Evolutionary conservation across 2,797 vertebrate species (phyloP).

Genomic region (Eupleurogrammus muticus): DNA sequence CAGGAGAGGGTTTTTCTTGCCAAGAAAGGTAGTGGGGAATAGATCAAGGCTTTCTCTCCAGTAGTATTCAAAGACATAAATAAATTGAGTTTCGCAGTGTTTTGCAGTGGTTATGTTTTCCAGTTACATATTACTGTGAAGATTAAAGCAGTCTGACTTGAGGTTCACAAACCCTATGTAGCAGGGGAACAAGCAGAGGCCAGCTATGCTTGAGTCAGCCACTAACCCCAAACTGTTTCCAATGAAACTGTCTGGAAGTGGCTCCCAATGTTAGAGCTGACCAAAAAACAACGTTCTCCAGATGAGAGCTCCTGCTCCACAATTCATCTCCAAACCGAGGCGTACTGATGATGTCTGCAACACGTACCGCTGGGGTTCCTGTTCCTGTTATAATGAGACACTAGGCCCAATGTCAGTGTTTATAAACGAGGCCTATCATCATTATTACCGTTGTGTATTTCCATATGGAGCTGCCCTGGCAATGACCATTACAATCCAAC

Average conservation of each 20-base stretch:
- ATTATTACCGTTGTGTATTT: conserved; percentile 62
- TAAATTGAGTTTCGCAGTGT: conserved; percentile 13
- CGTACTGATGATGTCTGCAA: conserved; percentile 51
- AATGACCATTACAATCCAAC: conserved; percentile 63
- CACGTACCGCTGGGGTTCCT: conserved; percentile 41
- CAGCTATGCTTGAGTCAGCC: conserved; percentile 39
- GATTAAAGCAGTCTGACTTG: conserved; percentile 48
- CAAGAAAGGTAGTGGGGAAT: not conserved
- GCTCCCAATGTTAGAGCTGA: conserved; percentile 40
- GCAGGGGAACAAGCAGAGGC: conserved; percentile 29
- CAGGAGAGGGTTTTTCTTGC: conserved; percentile 1
- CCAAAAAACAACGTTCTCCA: conserved; percentile 28
- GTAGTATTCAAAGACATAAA: conserved; percentile 20
- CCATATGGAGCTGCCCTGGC: conserved; percentile 60
- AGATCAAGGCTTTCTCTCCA: conserved; percentile 2
- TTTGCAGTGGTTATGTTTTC: conserved; percentile 36
- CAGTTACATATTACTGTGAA: conserved; percentile 45
- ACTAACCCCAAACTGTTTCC: conserved; percentile 54
- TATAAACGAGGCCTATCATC: conserved; percentile 64
- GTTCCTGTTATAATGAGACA: conserved; percentile 48
- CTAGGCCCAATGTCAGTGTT: conserved; percentile 50
- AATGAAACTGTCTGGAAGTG: conserved; percentile 41
- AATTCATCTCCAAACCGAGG: conserved; percentile 47
- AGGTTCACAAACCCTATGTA: conserved; percentile 40
- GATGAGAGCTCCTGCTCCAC: conserved; percentile 28